A percentile compares a stretch with the other conserved stretches of the same genome.
Conservation (phyloP, 2,113 vertebrate genomes). For the Syrmaticus mikado region DNA sequence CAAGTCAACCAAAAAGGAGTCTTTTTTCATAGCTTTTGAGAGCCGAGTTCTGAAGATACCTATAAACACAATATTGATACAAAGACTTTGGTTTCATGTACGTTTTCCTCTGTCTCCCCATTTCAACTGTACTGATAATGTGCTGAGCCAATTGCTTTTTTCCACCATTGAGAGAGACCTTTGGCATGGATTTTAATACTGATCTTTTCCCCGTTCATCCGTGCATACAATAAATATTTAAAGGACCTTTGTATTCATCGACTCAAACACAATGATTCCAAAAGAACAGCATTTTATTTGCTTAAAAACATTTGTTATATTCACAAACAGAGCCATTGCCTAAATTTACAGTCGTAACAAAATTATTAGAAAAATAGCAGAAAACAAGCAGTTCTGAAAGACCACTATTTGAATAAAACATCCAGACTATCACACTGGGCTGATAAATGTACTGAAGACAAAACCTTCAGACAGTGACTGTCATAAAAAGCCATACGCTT, state of each 20-base stretch:
- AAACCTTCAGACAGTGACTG: neutral
- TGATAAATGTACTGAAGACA: neutral
- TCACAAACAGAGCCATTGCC: neutral
- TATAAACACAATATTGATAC: neutral
- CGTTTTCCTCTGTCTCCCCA: neutral
- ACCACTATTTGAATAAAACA: neutral
- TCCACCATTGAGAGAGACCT: neutral
- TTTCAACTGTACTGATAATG: neutral
- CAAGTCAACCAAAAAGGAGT: neutral
- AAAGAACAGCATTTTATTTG: constrained; percentile 19
- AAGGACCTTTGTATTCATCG: neutral
- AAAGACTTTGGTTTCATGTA: neutral
- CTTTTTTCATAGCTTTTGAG: neutral
- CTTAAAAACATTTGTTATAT: neutral
- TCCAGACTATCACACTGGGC: neutral
- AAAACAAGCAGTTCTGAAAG: neutral
- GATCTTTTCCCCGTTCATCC: neutral
- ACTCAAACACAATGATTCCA: neutral
- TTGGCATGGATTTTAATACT: neutral
- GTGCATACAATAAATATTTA: neutral
- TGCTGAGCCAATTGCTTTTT: neutral
- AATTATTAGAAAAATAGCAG: neutral
- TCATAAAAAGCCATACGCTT: neutral
- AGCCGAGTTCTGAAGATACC: neutral
- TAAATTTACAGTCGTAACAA: neutral